Evolutionary conservation across 2,888 invertebrate species (phyloP), one percentile per base, ranked within the genome.

Genomic region (Ichneumoninae sp.): DNA sequence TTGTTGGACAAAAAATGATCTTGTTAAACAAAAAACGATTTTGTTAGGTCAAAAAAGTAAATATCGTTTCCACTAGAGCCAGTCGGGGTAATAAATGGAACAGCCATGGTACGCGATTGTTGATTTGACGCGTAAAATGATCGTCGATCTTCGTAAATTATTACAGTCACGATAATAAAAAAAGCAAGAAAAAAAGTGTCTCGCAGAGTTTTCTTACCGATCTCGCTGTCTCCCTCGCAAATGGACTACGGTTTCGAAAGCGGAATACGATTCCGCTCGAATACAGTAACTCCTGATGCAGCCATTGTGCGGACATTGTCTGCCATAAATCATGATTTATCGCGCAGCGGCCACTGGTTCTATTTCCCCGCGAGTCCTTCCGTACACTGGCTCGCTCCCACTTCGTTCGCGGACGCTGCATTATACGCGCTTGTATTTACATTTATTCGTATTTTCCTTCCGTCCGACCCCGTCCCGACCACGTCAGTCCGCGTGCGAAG

Each of bases 251-350:
- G n/a, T 6, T 40, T 74, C 74, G 33, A 63, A 47, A 30, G 63
- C 33, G 44, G 74, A 74, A 74, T 74, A 74, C 47, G 47, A 74
- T 74, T 63, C 47, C 19, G 36, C 47, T 63, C 33, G 74, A 47
- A 60, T 50, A 30, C 47, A 52, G 26, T 26, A 57, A 40, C 13
- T 26, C 57, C 26, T 30, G 57, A 57, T 26, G 16, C 57, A 44
- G 40, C 26, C 33, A 70, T n/a, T 70, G 70, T 52, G 54, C 52
- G 57, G 57, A 73, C 60, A 44, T 26, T 44, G 73, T 57, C 73
- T 16, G 22, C 57, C 73, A 57, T 73, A 73, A 73, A 73, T 73
- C 60, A 73, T 73, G 73, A 73, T 73, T 73, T 73, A 73, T 73
- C 44, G 40, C 60, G 44, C 60, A 4, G 26, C 57, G 26, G 60